Evolutionary conservation across 2,797 vertebrate genomes (phyloP).

Genomic region (Amniataba percoides): DNA sequence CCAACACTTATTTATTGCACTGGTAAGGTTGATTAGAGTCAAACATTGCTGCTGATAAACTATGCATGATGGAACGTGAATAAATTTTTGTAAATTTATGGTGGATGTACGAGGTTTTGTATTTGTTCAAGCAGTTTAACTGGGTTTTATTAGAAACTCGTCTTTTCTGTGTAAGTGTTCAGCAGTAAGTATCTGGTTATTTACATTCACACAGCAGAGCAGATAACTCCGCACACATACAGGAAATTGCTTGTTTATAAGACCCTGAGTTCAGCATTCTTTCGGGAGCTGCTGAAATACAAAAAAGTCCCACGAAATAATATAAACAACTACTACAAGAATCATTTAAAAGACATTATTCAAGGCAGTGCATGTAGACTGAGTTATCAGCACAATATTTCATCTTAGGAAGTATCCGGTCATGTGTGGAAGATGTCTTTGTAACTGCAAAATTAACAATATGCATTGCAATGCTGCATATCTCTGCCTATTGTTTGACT

Average conservation of each 20-base stretch:
- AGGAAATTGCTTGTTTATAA: constrained; percentile 57
- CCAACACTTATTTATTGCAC: constrained; percentile 69
- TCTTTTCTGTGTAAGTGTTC: constrained; percentile 1
- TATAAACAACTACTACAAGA: not conserved
- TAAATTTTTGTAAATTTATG: constrained; percentile 27
- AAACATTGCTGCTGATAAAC: constrained; percentile 51
- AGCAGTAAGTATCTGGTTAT: constrained; percentile 10
- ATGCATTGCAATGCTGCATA: not conserved
- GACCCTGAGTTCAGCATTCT: constrained; percentile 29
- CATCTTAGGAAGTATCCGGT: not conserved
- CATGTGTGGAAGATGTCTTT: not conserved
- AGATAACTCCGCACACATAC: constrained; percentile 32
- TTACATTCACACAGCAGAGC: constrained; percentile 17
- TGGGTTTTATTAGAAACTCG: not conserved
- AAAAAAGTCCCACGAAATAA: not conserved
- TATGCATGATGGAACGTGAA: constrained; percentile 58
- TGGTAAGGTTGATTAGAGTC: constrained; percentile 28
- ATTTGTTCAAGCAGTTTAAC: constrained; percentile 14
- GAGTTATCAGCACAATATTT: not conserved
- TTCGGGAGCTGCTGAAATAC: constrained; percentile 22
- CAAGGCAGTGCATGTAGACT: not conserved
- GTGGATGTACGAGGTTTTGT: not conserved
- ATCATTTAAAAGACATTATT: not conserved
- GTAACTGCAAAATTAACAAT: not conserved
- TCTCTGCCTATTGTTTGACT: not conserved